Evolutionary conservation across 2,113 vertebrate genomes (phyloP).

Genomic region (Elephas maximus): DNA sequence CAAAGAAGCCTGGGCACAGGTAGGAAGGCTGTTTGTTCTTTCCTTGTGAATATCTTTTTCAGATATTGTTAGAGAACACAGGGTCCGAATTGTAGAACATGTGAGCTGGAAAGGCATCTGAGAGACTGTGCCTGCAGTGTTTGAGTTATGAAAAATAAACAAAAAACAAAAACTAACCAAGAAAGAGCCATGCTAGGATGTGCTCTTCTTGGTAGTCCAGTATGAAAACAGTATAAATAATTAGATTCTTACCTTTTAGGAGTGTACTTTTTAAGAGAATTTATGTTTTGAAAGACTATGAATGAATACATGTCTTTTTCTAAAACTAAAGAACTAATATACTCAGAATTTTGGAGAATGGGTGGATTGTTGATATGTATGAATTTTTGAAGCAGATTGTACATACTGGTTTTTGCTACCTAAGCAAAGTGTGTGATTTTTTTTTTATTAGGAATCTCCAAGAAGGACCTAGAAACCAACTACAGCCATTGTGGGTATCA

Average conservation of each 20-base stretch:
- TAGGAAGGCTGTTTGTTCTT: slow-evolving; percentile 13
- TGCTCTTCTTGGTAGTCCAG: neutral
- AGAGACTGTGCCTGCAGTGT: neutral
- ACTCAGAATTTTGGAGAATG: slow-evolving; percentile 34
- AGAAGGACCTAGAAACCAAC: neutral
- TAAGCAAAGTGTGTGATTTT: neutral
- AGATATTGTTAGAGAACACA: slow-evolving; percentile 12
- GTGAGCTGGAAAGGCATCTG: neutral
- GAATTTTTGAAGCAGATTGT: slow-evolving; percentile 45
- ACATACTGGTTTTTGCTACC: neutral
- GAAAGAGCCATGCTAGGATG: neutral
- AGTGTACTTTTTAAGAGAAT: neutral
- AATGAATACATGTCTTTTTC: neutral
- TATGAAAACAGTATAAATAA: neutral
- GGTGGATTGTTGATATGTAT: neutral
- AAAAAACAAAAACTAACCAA: slow-evolving; percentile 12
- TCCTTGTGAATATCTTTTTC: neutral
- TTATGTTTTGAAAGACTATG: slow-evolving; percentile 51
- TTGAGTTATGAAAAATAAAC: slow-evolving; percentile 20
- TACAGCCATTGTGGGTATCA: slow-evolving; percentile 6
- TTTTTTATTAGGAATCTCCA: neutral
- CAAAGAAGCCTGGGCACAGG: neutral
- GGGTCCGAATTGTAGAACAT: slow-evolving; percentile 21
- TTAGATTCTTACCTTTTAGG: neutral
- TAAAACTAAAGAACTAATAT: neutral